Base-by-base conservation (phyloP, 2,113 vertebrate genomes). In the Ariopsis seemanni region DNA sequence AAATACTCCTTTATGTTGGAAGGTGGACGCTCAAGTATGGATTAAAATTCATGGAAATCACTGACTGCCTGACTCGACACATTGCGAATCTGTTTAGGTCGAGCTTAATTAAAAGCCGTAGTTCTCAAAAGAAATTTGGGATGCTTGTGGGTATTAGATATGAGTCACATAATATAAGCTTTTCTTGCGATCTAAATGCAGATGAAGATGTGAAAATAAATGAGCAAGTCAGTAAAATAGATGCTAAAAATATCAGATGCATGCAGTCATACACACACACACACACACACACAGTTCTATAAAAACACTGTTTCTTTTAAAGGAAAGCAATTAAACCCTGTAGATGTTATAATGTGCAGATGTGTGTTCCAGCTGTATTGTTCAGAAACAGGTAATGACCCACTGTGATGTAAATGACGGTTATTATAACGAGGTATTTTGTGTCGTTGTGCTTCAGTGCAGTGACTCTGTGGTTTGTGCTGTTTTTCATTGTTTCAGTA, bases 151-250 rank as follows among this genome's bases (percentile, higher is more conserved):
- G 58, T 18, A n/a, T 60, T 86, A 65, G 10, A 65, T 65, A 72
- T 18, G 57, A 55, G 63, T 7, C 20, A 48, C 22, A 42, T 74
- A 42, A 53, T 72, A 74, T 65, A 50, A 52, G 18, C 48, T 79
- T 50, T 53, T 53, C 18, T 52, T 7, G 20, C 74, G 42, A 77
- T 67, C 34, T 85, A 57, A 77, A 85, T 81, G 18, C 53, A 80
- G 53, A 85, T 63, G 42, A 82, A 71, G 82, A 85, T 63, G 69
- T 50, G 5, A 58, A 11, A 55, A 74, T 9, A 84, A 84, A 10
- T 69, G 14, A 48, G 5, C 27, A 79, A 63, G 1, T 50, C 62
- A 71, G 20, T 27, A 48, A 86, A 86, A 78, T 34, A 18, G 50
- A 69, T 34, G 50, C 12, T 9, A 83, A 50, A 84, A 55, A 42